Evolutionary conservation across 2,797 vertebrate genomes (phyloP), one percentile per base, ranked within the genome.

Genomic region (Hydrocynus forskahlii): DNA sequence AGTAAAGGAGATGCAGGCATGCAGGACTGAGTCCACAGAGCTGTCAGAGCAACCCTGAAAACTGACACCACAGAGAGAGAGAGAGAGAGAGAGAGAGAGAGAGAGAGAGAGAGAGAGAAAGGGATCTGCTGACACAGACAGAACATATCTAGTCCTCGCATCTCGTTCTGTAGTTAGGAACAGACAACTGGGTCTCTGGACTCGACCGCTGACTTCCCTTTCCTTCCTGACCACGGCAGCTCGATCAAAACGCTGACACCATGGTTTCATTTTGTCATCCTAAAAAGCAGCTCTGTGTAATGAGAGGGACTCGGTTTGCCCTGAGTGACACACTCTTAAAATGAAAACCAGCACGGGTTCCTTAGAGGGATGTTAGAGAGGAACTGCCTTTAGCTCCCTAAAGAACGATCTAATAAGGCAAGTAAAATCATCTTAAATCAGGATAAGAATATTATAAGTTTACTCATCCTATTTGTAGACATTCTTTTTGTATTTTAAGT

Each of bases 11-110:
- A 71, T 66, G 43, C 43, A 45, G 66, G 62, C 43, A 72, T 57
- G 40, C 64, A 21, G 71, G 63, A 16, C 13, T 57, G 71, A 81
- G 52, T 71, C 68, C 9, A 54, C 43, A 69, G 68, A 69, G 64
- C 40, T 64, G 76, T 70, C 64, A 78, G 63, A 45, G 57, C 21
- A 19, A 43, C 59, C 54, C 76, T 81, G 81, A 68, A 83, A 83
- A 67, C 14, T 68, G 77, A 78, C 74, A 83, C n/a, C n/a, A 17
- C 1, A 29, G 29, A 73, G 59, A 77, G 60, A 80, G 16, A 80
- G 63, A 62, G 43, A 71, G 13, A 76, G n/a, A 63, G 12, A 63
- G 62, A 63, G 62, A 63, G 23, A 62, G 59, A 29, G 6, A 60
- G 21, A 60, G 57, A 70, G 25, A 57, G 35, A 59, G 69, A 19